phyloP scores from a whole-genome alignment of 2,797 vertebrate genomes.

The Pterois miles region DNA sequence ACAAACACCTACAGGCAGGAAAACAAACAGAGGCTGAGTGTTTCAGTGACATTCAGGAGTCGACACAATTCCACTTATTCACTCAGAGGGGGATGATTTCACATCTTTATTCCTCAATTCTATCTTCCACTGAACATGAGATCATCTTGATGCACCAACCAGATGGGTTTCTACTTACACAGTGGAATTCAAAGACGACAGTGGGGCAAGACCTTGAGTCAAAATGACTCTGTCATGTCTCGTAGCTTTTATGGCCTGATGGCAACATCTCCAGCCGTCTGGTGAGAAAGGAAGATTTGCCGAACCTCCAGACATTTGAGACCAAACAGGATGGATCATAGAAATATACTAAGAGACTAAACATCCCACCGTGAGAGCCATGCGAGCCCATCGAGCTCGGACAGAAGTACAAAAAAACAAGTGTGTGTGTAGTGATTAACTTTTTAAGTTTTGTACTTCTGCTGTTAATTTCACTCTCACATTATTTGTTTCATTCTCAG shows the following conservation, averaged over 20 bases:
- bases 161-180: constrained; percentile 65
- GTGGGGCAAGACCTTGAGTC: constrained; percentile 45
- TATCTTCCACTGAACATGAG: constrained; percentile 59
- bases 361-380: constrained; percentile 59
- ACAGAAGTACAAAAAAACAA: constrained; percentile 17
- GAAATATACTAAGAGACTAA: constrained; percentile 52
- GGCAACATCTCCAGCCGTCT: constrained; percentile 41
- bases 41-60: constrained; percentile 14
- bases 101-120: constrained; percentile 28
- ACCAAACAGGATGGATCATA: constrained; percentile 54
- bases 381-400: constrained; percentile 30
- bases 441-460: not conserved
- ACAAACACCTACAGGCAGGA: constrained; percentile 49
- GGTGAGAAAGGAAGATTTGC: constrained; percentile 36
- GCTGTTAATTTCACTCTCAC: constrained; percentile 12
- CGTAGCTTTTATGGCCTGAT: constrained; percentile 44
- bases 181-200: constrained; percentile 45
- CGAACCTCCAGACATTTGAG: constrained; percentile 6
- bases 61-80: constrained; percentile 13
- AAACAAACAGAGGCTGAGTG: constrained; percentile 45
- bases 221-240: constrained; percentile 48
- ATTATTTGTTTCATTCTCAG: constrained; percentile 1
- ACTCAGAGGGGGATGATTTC: constrained; percentile 4
- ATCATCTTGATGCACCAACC: constrained; percentile 55
- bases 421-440: not conserved